phyloP scores from a whole-genome alignment of 2,113 vertebrate genomes.

The Salvelinus sp. region DNA sequence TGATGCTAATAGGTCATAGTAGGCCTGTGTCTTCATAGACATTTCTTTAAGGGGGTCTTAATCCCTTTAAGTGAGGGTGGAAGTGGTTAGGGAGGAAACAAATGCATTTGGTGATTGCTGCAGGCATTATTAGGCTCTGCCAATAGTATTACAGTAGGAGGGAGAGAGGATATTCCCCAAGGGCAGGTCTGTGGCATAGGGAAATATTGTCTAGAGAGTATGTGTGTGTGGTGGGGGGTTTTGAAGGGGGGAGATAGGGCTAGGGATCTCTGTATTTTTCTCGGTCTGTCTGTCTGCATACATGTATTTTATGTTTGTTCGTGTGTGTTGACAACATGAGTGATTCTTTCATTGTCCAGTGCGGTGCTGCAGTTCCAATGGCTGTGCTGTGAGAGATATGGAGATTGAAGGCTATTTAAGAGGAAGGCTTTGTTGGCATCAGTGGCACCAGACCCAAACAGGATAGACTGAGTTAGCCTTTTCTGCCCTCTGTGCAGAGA shows the following conservation, averaged over 20 bases:
- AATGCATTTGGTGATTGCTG: conserved; percentile 56
- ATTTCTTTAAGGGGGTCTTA: conserved; percentile 12
- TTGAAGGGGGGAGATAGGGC: not conserved
- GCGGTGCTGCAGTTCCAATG: conserved; percentile 2
- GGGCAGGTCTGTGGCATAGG: not conserved
- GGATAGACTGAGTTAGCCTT: not conserved
- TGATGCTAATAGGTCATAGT: conserved; percentile 1
- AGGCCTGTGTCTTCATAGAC: not conserved
- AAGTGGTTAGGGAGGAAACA: conserved; percentile 13
- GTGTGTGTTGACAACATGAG: conserved; percentile 1
- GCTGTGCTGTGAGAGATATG: conserved; percentile 9
- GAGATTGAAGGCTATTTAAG: conserved; percentile 18
- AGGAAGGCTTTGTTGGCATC: conserved; percentile 20
- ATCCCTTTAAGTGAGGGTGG: conserved; percentile 40
- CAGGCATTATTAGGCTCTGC: conserved; percentile 38
- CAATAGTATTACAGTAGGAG: conserved; percentile 45
- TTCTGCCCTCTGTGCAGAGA: not conserved
- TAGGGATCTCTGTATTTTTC: not conserved
- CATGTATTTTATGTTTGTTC: not conserved
- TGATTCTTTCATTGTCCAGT: not conserved
- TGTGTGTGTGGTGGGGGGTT: not conserved
- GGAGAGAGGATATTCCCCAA: conserved; percentile 13
- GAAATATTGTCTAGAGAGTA: not conserved
- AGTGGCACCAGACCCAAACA: conserved; percentile 6
- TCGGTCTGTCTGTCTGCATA: not conserved